phyloP scores from a whole-genome alignment of 2,797 vertebrate genomes.

The Hypotaenidia philippensis region DNA sequence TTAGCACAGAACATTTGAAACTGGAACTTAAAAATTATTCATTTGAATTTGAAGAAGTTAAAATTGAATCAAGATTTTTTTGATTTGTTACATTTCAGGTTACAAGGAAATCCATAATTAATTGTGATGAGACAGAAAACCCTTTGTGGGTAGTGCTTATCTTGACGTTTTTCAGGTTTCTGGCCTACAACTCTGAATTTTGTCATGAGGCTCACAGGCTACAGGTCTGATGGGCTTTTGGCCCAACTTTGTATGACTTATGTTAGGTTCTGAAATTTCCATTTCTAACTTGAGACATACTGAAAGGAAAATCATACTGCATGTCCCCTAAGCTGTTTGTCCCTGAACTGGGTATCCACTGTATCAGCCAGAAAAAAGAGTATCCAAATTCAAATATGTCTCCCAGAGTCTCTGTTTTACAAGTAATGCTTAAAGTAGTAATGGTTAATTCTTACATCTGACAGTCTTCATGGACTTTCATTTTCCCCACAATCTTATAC shows the following conservation, averaged over 20 bases:
- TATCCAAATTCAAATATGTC: conserved; percentile 34
- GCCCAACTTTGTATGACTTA: not conserved
- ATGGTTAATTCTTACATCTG: conserved; percentile 68
- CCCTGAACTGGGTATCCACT: not conserved
- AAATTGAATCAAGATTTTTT: not conserved
- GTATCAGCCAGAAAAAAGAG: not conserved
- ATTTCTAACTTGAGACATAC: not conserved
- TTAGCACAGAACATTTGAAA: not conserved
- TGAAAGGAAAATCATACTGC: not conserved
- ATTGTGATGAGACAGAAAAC: not conserved
- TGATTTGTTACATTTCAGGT: not conserved
- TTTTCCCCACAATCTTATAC: conserved; percentile 62
- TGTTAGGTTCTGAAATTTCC: not conserved
- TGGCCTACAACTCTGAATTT: not conserved
- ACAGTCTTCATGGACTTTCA: conserved; percentile 63
- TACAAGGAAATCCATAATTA: not conserved
- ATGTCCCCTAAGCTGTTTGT: not conserved
- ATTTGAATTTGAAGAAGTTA: not conserved
- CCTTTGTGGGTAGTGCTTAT: not conserved
- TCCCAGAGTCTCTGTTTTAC: conserved; percentile 8
- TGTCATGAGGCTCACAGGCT: not conserved
- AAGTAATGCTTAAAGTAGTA: conserved; percentile 19
- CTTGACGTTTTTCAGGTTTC: not conserved
- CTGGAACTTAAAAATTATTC: not conserved
- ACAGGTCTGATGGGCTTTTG: not conserved